A percentile compares a stretch with the other conserved stretches of the same genome.
phyloP scores from a whole-genome alignment of 2,888 invertebrate genomes.

The Clistopyga incitator region DNA sequence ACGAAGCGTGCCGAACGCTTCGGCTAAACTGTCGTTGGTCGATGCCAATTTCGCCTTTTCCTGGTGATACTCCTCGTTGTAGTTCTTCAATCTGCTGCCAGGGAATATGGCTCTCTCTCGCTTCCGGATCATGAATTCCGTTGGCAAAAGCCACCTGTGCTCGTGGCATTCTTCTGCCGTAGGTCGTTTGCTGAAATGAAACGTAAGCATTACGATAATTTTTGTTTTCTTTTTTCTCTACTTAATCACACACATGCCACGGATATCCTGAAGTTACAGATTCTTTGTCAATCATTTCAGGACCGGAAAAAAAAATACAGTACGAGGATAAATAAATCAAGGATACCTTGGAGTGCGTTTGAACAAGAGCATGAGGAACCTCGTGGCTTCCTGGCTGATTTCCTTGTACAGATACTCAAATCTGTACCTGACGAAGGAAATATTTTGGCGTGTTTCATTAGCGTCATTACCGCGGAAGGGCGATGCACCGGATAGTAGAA shows the following conservation, averaged over 20 bases:
- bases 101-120: conserved; percentile 95
- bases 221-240: too few species aligned
- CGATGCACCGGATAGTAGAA: conserved; percentile 95
- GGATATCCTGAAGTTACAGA: too few species aligned
- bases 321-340: too few species aligned
- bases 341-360: conserved; percentile 95
- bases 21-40: conserved; percentile 86
- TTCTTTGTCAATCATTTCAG: too few species aligned
- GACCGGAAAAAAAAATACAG: too few species aligned
- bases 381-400: conserved; percentile 95
- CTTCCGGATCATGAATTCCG: conserved; percentile 96
- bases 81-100: conserved; percentile 93
- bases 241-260: too few species aligned
- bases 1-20: conserved; percentile 86
- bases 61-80: conserved; percentile 92
- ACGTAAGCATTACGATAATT: conserved; percentile 56
- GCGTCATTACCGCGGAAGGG: conserved; percentile 95
- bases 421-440: conserved; percentile 95
- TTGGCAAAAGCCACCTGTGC: conserved; percentile 97
- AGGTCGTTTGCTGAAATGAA: conserved; percentile 92
- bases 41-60: conserved; percentile 88
- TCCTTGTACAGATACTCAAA: conserved; percentile 98
- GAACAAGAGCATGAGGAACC: conserved; percentile 98
- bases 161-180: conserved; percentile 97
- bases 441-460: conserved; percentile 95